Evolutionary conservation across 92 coral and sea anemone genomes (phyloP), one percentile per base, ranked within the genome.

Genomic region (Siderastrea radians): DNA sequence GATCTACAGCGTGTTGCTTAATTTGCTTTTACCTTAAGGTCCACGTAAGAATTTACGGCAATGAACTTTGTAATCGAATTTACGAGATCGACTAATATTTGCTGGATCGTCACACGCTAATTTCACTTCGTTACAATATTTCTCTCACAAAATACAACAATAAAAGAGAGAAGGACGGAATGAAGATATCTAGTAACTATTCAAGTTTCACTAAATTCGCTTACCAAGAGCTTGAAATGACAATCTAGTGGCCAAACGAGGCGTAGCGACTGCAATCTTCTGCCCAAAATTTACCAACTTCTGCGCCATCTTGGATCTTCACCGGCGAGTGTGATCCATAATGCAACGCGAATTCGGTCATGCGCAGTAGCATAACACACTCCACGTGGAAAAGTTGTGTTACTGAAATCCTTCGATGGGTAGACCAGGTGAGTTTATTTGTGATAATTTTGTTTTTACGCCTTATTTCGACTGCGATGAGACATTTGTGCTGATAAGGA

Each of bases 231-330:
- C 96, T 81, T 94, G 95, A 81, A 96, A 96, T 65, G 94, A 92
- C 66, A 82, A 61, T 80, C 87, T 97, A 74, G 99, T 97, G 77
- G 95, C 95, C 82, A 96, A 11, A 72, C 96, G 98, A 54, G 96
- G 94, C 52, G 96, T 95, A 88, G 92, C 93, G 3, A 93, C 73
- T 50, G 85, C 93, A 46, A 96, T 71, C 72, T 59, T 97, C 87
- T 95, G 95, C 50, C 98, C 98, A 81, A 90, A 88, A 64, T 90
- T 88, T 7, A 87, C 94, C 77, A 96, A 15, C 90, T 90, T 94
- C 91, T 96, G 98, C 97, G 99, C 99, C 99, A 97, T 97, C 90
- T 97, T 95, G 95, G 98, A 93, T 91, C 86, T 79, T 88, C 74
- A 75, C 62, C 68, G 75, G 92, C 75, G 82, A 50, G 69, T 76